These are phyloP conservation scores for Nymphalis io DNA, from an alignment of 1,140 invertebrate species.

Conservation along the genomic window DNA sequence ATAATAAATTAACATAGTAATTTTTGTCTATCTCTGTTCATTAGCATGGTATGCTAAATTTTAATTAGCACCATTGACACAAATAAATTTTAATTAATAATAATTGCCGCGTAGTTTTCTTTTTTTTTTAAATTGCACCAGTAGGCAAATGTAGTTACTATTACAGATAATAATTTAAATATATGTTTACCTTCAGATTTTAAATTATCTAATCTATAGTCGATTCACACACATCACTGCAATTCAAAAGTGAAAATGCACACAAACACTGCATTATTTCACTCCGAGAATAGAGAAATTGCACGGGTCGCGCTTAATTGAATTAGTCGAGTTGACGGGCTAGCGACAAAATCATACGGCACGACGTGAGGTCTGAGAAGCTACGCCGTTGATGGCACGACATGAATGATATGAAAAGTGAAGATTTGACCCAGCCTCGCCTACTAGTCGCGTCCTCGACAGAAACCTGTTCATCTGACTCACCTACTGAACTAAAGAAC, in stretches of 20 bases:
- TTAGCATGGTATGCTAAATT: slow-evolving; percentile 34
- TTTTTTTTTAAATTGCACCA: neutral
- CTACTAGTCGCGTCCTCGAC: slow-evolving; percentile 56
- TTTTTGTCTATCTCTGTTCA: slow-evolving; percentile 24
- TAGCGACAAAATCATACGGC: slow-evolving; percentile 24
- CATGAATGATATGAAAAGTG: slow-evolving; percentile 59
- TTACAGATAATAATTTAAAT: neutral
- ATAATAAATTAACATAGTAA: slow-evolving; percentile 14
- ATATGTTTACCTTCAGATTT: slow-evolving; percentile 22
- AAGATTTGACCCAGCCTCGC: slow-evolving; percentile 59
- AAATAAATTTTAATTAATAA: slow-evolving; percentile 18
- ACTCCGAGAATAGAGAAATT: slow-evolving; percentile 44
- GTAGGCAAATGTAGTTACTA: neutral
- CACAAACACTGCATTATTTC: slow-evolving; percentile 26
- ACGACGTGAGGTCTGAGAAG: slow-evolving; percentile 26
- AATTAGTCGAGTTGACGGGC: slow-evolving; percentile 44
- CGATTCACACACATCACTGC: slow-evolving; percentile 31
- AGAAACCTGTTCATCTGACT: slow-evolving; percentile 63
- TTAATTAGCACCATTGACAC: slow-evolving; percentile 37
- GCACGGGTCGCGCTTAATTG: slow-evolving; percentile 45
- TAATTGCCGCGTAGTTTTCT: neutral
- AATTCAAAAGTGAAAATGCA: slow-evolving; percentile 48
- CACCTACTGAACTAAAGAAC: slow-evolving; percentile 73
- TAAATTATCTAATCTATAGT: slow-evolving; percentile 21
- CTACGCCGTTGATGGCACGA: slow-evolving; percentile 30